Evolutionary conservation across 2,888 invertebrate species (phyloP).

Genomic region (Lasioglossum morio): DNA sequence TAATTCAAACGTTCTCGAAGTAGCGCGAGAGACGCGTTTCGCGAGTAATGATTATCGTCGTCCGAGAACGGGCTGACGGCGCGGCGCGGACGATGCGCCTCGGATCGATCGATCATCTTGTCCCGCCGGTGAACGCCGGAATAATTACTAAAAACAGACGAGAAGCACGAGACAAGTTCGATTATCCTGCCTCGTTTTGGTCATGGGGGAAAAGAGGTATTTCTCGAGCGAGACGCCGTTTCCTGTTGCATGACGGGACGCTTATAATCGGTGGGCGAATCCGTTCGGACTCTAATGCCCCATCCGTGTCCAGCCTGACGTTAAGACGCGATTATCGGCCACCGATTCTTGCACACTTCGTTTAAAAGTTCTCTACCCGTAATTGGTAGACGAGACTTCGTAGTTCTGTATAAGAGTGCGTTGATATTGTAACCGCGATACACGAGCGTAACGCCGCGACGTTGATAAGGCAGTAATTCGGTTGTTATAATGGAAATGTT

Average conservation of each 20-base stretch:
- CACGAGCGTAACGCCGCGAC: background rate
- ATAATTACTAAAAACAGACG: slow-evolving; percentile 56
- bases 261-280: slow-evolving; percentile 32
- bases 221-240: slow-evolving; percentile 29
- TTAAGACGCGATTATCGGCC: slow-evolving; percentile 12
- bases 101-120: slow-evolving; percentile 61
- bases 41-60: slow-evolving; percentile 61
- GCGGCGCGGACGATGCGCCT: slow-evolving; percentile 40
- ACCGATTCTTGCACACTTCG: background rate
- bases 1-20: slow-evolving; percentile 57
- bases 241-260: slow-evolving; percentile 32
- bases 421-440: background rate
- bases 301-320: background rate
- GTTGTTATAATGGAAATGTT: background rate
- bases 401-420: background rate
- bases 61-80: slow-evolving; percentile 42
- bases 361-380: background rate
- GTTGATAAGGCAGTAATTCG: background rate
- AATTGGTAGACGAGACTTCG: background rate
- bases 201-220: slow-evolving; percentile 22
- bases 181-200: slow-evolving; percentile 41
- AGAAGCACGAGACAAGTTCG: slow-evolving; percentile 27
- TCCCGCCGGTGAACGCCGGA: slow-evolving; percentile 40
- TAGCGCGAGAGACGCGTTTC: slow-evolving; percentile 23
- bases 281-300: slow-evolving; percentile 7